Percentiles rank a stretch among this genome's conserved stretches.
Conservation (phyloP, 2,113 vertebrate species). For the Melanerpes formicivorus region DNA sequence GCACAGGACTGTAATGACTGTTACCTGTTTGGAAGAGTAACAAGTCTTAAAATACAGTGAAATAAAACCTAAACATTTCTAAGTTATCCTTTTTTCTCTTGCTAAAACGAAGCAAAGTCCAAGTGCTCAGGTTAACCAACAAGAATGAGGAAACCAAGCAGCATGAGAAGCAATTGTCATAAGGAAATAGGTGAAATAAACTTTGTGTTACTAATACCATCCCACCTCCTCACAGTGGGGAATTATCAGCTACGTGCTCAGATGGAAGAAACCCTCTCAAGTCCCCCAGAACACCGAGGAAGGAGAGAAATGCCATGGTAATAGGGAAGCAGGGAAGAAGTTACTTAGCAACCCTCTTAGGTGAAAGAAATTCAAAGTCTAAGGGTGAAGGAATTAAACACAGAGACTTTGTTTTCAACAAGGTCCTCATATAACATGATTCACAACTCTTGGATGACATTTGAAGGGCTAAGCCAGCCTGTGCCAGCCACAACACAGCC, state of each 20-base stretch:
- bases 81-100: background rate
- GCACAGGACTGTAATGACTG: background rate
- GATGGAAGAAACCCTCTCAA: background rate
- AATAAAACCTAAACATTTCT: background rate
- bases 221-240: rapidly evolving
- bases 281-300: background rate
- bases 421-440: background rate
- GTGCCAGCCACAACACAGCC: background rate
- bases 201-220: background rate
- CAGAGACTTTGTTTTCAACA: background rate
- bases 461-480: background rate
- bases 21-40: background rate
- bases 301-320: background rate
- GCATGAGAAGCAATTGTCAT: background rate
- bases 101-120: background rate
- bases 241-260: background rate
- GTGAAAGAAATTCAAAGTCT: background rate
- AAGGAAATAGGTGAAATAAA: background rate
- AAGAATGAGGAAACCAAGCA: background rate
- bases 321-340: background rate
- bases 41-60: background rate
- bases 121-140: background rate
- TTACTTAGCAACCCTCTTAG: conserved; percentile 8
- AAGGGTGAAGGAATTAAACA: background rate
- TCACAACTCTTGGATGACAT: background rate